These are phyloP conservation scores for Panthera uncia DNA, from an alignment of 2,113 vertebrate species.

Conservation along the genomic window DNA sequence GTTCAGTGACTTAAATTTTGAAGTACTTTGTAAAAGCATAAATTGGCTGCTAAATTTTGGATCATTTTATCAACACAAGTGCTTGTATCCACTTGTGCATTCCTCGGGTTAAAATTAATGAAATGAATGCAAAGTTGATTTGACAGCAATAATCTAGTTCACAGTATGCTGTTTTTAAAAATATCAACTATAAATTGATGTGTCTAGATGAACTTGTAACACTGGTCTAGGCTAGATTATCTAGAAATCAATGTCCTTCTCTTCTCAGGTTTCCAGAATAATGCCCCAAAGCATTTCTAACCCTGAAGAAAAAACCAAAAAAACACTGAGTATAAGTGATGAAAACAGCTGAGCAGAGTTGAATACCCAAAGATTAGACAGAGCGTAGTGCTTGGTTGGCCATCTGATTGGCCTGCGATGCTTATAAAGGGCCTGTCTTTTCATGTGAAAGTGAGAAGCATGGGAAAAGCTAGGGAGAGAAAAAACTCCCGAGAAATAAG, in stretches of 20 bases:
- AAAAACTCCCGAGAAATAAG: not conserved
- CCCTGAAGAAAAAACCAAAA: not conserved
- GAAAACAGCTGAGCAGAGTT: not conserved
- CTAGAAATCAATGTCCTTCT: conserved; percentile 3
- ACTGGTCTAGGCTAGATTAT: not conserved
- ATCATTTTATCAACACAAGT: not conserved
- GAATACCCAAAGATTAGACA: not conserved
- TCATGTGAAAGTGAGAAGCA: conserved; percentile 41
- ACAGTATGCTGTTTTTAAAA: not conserved
- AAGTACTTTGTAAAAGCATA: not conserved
- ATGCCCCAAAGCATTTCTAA: not conserved
- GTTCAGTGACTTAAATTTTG: conserved; percentile 28
- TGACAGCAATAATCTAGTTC: not conserved
- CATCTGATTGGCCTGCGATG: not conserved
- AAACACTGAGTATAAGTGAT: conserved; percentile 8
- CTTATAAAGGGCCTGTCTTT: not conserved
- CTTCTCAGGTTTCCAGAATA: not conserved
- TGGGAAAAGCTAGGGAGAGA: conserved; percentile 9
- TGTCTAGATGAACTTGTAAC: not conserved
- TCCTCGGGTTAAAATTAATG: conserved; percentile 26
- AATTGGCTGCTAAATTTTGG: not conserved
- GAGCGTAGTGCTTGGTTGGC: not conserved
- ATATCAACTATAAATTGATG: not conserved
- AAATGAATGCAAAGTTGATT: conserved; percentile 14
- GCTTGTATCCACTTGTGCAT: not conserved